These are phyloP conservation scores for Panagrolaimus sp. DNA, from an alignment of 1,140 invertebrate species.

Conservation along the genomic window DNA sequence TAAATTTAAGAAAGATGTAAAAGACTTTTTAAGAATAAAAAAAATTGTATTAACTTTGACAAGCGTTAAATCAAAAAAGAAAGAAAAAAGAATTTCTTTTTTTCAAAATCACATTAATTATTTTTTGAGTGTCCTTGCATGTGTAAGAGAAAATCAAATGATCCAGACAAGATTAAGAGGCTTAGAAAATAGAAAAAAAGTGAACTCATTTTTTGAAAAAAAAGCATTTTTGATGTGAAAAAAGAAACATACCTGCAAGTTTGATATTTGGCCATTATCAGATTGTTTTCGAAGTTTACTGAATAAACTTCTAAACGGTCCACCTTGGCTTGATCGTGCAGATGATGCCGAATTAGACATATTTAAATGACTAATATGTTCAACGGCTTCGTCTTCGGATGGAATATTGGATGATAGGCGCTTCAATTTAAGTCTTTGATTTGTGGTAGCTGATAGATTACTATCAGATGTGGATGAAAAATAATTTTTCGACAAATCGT, in stretches of 20 bases:
- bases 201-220: neutral
- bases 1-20: neutral
- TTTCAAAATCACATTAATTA: neutral
- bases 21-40: neutral
- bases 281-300: slow-evolving; percentile 37
- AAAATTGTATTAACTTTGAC: neutral
- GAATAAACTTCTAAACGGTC: slow-evolving; percentile 41
- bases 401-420: neutral
- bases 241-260: slow-evolving; percentile 17
- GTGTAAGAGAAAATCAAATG: neutral
- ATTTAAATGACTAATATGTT: slow-evolving; percentile 2
- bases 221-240: neutral
- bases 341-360: slow-evolving; percentile 8
- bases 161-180: no score
- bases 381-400: neutral
- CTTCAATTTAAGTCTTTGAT: slow-evolving; percentile 11
- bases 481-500: no score
- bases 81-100: neutral
- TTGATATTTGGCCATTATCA: slow-evolving; percentile 7
- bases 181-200: no score
- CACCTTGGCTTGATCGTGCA: neutral
- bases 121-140: neutral
- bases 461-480: no score
- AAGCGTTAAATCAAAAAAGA: neutral
- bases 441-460: no score